Evolutionary conservation across 2,113 vertebrate genomes (phyloP).

Genomic region (Motacilla alba): DNA sequence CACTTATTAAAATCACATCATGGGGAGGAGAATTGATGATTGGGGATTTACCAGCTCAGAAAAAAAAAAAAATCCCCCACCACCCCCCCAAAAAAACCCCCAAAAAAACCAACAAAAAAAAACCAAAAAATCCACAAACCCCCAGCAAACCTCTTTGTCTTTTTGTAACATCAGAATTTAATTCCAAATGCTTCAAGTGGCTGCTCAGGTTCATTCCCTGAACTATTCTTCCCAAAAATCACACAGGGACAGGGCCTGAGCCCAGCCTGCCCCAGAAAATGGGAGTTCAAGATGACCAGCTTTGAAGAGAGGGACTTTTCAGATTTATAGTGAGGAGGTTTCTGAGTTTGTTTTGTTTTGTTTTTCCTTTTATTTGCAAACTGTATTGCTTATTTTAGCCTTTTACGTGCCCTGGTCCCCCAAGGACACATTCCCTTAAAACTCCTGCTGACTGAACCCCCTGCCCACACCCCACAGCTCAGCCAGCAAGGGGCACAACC

Average conservation of each 20-base stretch:
- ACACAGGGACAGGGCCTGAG: accelerated
- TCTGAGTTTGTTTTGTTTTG: no score
- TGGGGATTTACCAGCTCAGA: not conserved
- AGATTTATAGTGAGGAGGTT: not conserved
- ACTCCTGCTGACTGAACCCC: not conserved
- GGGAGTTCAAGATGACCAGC: accelerated
- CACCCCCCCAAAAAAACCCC: not conserved
- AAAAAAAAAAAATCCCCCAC: not conserved
- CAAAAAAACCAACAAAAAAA: not conserved
- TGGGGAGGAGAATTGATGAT: accelerated
- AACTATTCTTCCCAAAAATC: not conserved
- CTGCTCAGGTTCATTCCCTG: not conserved
- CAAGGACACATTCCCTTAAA: no score
- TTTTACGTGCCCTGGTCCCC: not conserved
- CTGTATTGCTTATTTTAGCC: not conserved
- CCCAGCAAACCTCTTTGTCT: not conserved
- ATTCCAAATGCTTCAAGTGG: not conserved
- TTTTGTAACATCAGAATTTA: not conserved
- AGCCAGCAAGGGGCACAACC: accelerated
- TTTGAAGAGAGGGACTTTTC: accelerated
- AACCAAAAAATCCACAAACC: not conserved
- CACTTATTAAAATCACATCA: not conserved
- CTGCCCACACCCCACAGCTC: not conserved
- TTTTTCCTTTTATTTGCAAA: not conserved
- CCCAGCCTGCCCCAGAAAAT: not conserved